Evolutionary conservation across 2,797 vertebrate species (phyloP), one percentile per base, ranked within the genome.

Genomic region (Triplophysa yarkandensis): DNA sequence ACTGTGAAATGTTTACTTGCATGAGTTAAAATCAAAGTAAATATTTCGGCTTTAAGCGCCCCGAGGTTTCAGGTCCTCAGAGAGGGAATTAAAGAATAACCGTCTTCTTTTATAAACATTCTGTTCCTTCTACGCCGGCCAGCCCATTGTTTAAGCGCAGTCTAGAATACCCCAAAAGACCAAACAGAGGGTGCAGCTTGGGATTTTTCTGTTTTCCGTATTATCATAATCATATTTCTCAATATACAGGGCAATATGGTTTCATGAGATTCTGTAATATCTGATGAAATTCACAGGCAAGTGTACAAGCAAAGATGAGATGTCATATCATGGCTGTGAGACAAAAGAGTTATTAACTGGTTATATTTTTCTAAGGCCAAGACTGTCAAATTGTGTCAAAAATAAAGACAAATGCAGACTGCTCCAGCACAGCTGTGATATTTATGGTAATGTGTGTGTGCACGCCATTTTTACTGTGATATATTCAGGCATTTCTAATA

Each of bases 51-150:
- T 28, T 72, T 54, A n/a, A 43, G 17, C 41, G 27, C 43, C 34
- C 46, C 9, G 32, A 52, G 54, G 68, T 36, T 70, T 55, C 30
- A 65, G 48, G 65, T 48, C 55, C 52, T 62, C 16, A 9, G 65
- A 25, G 52, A 61, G 71, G 27, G n/a, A 76, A 64, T 44, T 66
- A 60, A 55, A 72, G 63, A 79, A 68, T 62, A 70, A 64, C 60
- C 64, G 30, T 70, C 65, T 79, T 65, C 44, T 79, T 69, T 77
- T 50, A 65, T 73, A 77, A 79, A 76, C 58, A 62, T 41, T 64
- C 54, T 34, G 44, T 58, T 76, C 50, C 8, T 76, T 46, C 68
- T 76, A 16, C 11, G 55, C 67, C 25, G 50, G 61, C 58, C 61
- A 8, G 65, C 41, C 25, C 19, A 54, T 55, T 65, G 23, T 68